Evolutionary conservation across 2,797 vertebrate species (phyloP), one percentile per base, ranked within the genome.

Genomic region (Crax fasciolata): DNA sequence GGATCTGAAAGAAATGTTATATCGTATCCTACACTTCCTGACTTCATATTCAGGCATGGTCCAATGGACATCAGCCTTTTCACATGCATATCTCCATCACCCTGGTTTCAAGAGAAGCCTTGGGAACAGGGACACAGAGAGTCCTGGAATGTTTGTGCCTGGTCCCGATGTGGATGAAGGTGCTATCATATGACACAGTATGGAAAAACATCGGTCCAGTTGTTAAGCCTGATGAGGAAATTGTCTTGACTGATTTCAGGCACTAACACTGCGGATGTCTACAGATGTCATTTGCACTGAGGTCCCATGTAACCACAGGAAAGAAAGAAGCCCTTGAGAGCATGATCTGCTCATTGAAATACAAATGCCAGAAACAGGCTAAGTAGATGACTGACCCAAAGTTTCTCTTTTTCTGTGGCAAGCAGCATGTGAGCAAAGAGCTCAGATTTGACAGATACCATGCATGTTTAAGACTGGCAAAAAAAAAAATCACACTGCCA

Each of bases 121-220:
- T 23, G 61, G 35, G 14, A 20, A 43, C 13, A 41, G 39, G 49
- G 24, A 58, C n/a, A 38, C 21, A 49, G 32, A 38, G 10, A 55
- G 23, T 11, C 10, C 21, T 11, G 13, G 8, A 2, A 52, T 28
- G 16, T 6, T 27, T 2, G 1, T 67, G 35, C 5, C 41, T 32
- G 41, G 9, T 62, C 13, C 15, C 13, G 0, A 7, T 7, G 5
- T 14, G 17, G 9, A 35, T 24, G 24, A 48, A 61, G 11, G 35
- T 39, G n/a, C 12, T 24, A 5, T 8, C 3, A 21, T 10, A 1
- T 11, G 52, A 20, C 13, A 48, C 11, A 46, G 7, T 13, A 77
- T 38, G 18, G 61, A 43, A 41, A 62, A 62, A 62, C 30, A 30
- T 30, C 30, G 27, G 35, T 54, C 48, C 30, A 74, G n/a, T 7